Conservation (phyloP, 2,888 invertebrate species). For the Pandemis corylana region DNA sequence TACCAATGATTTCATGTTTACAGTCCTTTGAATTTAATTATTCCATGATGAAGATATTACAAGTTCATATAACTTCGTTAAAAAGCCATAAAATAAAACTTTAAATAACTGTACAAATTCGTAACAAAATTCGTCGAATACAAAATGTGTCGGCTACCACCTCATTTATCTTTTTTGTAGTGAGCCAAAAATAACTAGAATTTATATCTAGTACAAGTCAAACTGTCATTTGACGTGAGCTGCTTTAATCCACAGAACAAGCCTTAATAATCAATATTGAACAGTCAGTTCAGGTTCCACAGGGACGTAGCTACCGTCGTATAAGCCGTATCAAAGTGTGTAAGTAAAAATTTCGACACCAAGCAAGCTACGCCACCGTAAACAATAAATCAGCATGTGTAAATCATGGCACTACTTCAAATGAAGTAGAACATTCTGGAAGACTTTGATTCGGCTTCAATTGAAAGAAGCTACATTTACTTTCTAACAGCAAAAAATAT, state of each 20-base stretch:
- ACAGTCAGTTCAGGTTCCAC: too few species aligned
- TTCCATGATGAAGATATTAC: neutral
- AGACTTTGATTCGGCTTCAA: conserved; percentile 66
- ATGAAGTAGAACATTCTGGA: conserved; percentile 61
- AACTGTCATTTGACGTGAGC: neutral
- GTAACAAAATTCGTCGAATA: conserved; percentile 1
- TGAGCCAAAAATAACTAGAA: neutral
- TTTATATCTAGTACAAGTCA: neutral
- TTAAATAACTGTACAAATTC: conserved; percentile 1
- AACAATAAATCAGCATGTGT: conserved; percentile 67
- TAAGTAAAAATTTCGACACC: too few species aligned
- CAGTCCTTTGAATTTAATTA: neutral
- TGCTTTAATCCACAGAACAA: neutral
- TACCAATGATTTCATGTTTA: neutral
- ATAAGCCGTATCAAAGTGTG: too few species aligned
- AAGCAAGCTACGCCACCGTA: conserved; percentile 8
- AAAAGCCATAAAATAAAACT: neutral
- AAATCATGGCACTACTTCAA: conserved; percentile 60
- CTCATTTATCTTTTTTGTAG: neutral
- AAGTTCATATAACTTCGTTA: neutral
- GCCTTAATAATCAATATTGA: too few species aligned
- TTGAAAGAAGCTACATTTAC: conserved; percentile 45
- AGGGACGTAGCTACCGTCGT: too few species aligned
- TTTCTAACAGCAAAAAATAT: neutral
- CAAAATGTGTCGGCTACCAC: neutral